phyloP scores from a whole-genome alignment of 2,888 invertebrate genomes.

The Eilema sororculum region DNA sequence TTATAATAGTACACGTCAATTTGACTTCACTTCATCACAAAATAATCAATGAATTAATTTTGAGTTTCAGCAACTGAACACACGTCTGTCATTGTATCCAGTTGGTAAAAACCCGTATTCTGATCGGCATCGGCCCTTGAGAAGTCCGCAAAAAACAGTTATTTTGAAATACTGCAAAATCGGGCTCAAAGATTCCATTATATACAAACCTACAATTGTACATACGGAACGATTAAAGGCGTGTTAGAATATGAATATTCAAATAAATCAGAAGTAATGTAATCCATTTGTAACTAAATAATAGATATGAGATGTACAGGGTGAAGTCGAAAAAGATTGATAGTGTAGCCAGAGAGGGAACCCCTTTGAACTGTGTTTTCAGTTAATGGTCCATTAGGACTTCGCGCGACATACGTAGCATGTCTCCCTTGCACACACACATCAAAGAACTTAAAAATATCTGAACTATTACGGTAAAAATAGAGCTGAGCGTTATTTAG shows the following conservation, averaged over 20 bases:
- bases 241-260: neutral
- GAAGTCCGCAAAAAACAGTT: too few species aligned
- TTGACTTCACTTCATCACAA: too few species aligned
- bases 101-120: too few species aligned
- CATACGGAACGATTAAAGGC: too few species aligned
- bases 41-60: too few species aligned
- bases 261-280: neutral
- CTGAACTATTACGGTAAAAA: constrained; percentile 26
- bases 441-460: constrained; percentile 29
- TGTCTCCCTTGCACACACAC: constrained; percentile 16
- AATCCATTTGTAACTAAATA: constrained; percentile 11
- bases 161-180: too few species aligned
- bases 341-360: constrained; percentile 15
- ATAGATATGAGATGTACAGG: constrained; percentile 13
- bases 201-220: too few species aligned
- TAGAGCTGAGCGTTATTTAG: neutral
- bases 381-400: constrained; percentile 56
- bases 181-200: too few species aligned
- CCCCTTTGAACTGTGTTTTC: constrained; percentile 41
- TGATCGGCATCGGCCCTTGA: too few species aligned
- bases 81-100: too few species aligned
- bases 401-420: constrained; percentile 20
- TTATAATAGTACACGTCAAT: too few species aligned
- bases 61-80: too few species aligned
- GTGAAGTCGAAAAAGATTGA: constrained; percentile 29